Evolutionary conservation across 1,140 invertebrate species (phyloP), one percentile per base, ranked within the genome.

Genomic region (Solen grandis): DNA sequence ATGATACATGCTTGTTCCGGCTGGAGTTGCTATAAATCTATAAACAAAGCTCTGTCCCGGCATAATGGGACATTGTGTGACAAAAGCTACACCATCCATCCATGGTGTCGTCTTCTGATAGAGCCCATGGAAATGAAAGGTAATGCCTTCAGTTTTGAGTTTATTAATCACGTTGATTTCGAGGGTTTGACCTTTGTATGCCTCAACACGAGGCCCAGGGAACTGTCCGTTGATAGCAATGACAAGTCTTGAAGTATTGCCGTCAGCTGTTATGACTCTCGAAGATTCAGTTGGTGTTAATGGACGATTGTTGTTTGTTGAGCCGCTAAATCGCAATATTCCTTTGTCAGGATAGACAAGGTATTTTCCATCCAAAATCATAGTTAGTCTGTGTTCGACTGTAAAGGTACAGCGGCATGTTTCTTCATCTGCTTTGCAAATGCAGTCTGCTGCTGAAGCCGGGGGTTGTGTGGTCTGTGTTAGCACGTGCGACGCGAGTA

Each of bases 1-100:
- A 63, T 91, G 89, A 63, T 89, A 90, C 80, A 86, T 85, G 62
- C 72, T 79, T 0, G 89, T 90, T 0, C 89, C 88, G 5, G 68
- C 54, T 4, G 83, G 84, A n/a, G 76, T 22, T 0, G 87, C 87
- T 62, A 76, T 59, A 52, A 90, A 97, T 13, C 62, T 57, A 41
- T 97, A 97, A 86, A 96, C 95, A 92, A 97, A 98, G 0, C 95
- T 96, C 86, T 96, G 95, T 86, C 95, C 95, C 88, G 96, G 95
- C 73, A 94, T 93, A 85, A 98, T 97, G 4, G 97, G 97, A 92
- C 97, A 98, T 90, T 98, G 97, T 0, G 96, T 97, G 13, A 98
- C 94, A 78, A 95, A 96, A 4, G 97, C 96, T 33, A 97, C 97
- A 38, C 97, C 97, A 90, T 98, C 97, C 90, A 96, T 97, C 90